A percentile compares a stretch with the other conserved stretches of the same genome.
Evolutionary conservation across 92 coral and sea anemone species (phyloP).

Genomic region (Epizoanthus scotinus): DNA sequence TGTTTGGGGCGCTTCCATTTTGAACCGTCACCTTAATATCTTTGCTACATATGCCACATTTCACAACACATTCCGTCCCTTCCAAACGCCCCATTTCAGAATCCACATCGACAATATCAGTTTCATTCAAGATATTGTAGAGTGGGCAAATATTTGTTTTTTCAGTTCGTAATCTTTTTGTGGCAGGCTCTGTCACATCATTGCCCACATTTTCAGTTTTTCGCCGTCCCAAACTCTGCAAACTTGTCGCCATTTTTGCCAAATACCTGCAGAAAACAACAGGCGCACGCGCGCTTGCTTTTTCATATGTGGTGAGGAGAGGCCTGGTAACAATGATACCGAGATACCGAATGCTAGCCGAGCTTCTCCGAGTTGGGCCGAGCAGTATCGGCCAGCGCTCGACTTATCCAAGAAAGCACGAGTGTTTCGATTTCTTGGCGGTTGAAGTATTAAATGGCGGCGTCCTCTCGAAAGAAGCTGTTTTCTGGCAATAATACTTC

Average conservation of each 20-base stretch:
- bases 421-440: too few relatives aligned
- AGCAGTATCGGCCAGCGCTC: too few relatives aligned
- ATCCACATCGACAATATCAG: conserved; percentile 43
- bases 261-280: neutral
- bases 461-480: too few relatives aligned
- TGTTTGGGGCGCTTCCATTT: conserved; percentile 28
- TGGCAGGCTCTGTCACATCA: conserved; percentile 3
- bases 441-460: too few relatives aligned
- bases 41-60: conserved; percentile 46
- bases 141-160: conserved; percentile 21
- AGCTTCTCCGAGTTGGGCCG: neutral
- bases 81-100: conserved; percentile 27
- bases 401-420: neutral
- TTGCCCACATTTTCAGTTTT: conserved; percentile 2
- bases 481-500: too few relatives aligned
- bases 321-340: conserved; percentile 8
- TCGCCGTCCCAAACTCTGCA: neutral
- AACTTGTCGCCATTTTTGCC: conserved; percentile 14
- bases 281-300: neutral
- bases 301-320: neutral
- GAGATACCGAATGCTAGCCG: neutral
- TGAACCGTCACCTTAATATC: conserved; percentile 14
- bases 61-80: conserved; percentile 20
- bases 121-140: conserved; percentile 17
- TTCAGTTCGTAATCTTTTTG: conserved; percentile 23